Evolutionary conservation across 2,888 invertebrate species (phyloP).

Genomic region (Liposcelis brunnea): DNA sequence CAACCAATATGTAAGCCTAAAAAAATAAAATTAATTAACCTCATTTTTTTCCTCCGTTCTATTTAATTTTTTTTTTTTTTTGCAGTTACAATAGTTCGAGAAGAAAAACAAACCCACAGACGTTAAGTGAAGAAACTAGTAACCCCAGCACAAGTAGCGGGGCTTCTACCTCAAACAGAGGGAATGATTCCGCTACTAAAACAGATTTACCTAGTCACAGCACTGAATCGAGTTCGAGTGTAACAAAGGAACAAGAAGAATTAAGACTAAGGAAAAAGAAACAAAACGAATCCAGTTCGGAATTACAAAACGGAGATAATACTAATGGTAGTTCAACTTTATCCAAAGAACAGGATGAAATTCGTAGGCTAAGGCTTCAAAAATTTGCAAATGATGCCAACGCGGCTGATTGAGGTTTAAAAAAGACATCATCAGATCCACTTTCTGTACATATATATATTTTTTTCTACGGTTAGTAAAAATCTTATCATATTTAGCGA

Average conservation of each 20-base stretch:
- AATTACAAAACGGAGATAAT: neutral
- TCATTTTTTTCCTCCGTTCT: too few relatives aligned
- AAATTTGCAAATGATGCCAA: constrained; percentile 33
- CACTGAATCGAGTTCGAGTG: constrained; percentile 9
- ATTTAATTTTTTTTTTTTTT: too few relatives aligned
- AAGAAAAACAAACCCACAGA: too few relatives aligned
- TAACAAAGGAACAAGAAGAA: constrained; percentile 1
- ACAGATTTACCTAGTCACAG: constrained; percentile 6
- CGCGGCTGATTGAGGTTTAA: too few relatives aligned
- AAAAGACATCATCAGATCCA: too few relatives aligned
- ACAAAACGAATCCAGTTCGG: neutral
- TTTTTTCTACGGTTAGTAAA: too few relatives aligned
- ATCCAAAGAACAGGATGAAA: constrained; percentile 33
- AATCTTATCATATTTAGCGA: too few relatives aligned
- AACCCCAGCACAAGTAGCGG: neutral
- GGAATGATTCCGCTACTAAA: constrained; percentile 6
- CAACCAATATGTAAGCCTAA: constrained; percentile 23
- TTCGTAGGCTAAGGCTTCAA: constrained; percentile 58
- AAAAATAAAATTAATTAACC: too few relatives aligned
- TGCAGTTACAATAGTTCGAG: too few relatives aligned
- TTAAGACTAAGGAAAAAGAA: neutral
- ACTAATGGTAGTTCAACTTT: constrained; percentile 9
- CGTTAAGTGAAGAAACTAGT: too few relatives aligned
- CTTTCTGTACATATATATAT: too few relatives aligned
- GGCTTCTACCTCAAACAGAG: neutral